phyloP scores from a whole-genome alignment of 2,888 invertebrate species.

The Spilarctia lutea region DNA sequence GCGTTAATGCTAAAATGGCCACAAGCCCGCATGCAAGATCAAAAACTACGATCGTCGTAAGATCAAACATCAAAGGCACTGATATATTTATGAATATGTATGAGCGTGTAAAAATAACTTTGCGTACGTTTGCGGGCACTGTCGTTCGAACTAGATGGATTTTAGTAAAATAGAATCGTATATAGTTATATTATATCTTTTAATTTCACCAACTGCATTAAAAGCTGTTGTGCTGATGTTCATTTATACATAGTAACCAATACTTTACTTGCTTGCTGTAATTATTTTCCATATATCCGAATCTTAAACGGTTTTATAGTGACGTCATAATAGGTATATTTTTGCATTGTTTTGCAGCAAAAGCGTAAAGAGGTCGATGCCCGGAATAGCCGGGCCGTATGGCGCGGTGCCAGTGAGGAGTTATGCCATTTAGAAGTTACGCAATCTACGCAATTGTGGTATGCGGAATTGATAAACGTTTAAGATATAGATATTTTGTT shows the following conservation, averaged over 20 bases:
- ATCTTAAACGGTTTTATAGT: background rate
- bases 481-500: background rate
- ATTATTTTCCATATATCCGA: background rate
- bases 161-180: slow-evolving; percentile 5
- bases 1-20: slow-evolving; percentile 41
- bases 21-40: slow-evolving; percentile 36
- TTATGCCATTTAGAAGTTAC: slow-evolving; percentile 66
- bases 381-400: slow-evolving; percentile 69
- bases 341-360: slow-evolving; percentile 67
- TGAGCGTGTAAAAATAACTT: slow-evolving; percentile 21
- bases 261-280: background rate
- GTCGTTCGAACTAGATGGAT: background rate
- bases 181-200: too few relatives aligned
- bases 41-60: slow-evolving; percentile 35
- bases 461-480: slow-evolving; percentile 43
- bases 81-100: slow-evolving; percentile 28
- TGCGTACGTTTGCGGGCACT: slow-evolving; percentile 15
- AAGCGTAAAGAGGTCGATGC: slow-evolving; percentile 68
- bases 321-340: slow-evolving; percentile 48
- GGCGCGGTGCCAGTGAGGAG: slow-evolving; percentile 72
- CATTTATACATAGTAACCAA: background rate
- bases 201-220: background rate
- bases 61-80: slow-evolving; percentile 39
- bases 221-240: background rate
- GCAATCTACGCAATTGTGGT: slow-evolving; percentile 55